Conservation (phyloP, 64 coral and sea anemone species). For the Cladopsammia gracilis region DNA sequence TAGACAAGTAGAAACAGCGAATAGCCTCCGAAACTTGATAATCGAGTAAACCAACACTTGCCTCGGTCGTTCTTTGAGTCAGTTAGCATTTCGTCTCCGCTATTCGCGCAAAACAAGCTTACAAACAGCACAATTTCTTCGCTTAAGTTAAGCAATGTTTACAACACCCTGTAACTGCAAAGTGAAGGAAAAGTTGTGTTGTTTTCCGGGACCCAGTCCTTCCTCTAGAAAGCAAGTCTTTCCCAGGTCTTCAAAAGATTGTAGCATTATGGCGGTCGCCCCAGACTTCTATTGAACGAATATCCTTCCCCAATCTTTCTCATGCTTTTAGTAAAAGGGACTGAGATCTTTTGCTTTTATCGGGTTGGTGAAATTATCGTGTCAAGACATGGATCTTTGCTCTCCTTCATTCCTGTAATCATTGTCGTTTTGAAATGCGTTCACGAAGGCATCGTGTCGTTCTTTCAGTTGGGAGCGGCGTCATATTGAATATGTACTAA, state of each 20-base stretch:
- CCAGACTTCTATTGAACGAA: slow-evolving; percentile 90
- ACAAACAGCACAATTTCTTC: slow-evolving; percentile 17
- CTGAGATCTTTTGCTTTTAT: too few relatives aligned
- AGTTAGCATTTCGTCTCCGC: slow-evolving; percentile 2
- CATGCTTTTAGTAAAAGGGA: background rate
- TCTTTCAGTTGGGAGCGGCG: too few relatives aligned
- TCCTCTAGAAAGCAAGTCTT: slow-evolving; percentile 81
- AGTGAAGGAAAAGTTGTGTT: slow-evolving; percentile 54
- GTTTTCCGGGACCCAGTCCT: slow-evolving; percentile 98
- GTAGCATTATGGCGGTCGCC: slow-evolving; percentile 75
- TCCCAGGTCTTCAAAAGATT: slow-evolving; percentile 92
- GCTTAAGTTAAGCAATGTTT: background rate
- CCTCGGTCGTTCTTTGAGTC: background rate
- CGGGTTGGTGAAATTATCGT: too few relatives aligned
- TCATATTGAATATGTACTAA: too few relatives aligned
- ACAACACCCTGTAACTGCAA: background rate
- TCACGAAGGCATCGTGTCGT: too few relatives aligned
- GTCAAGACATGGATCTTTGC: too few relatives aligned
- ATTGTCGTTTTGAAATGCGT: too few relatives aligned
- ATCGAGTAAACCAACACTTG: slow-evolving; percentile 14
- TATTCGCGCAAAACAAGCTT: background rate
- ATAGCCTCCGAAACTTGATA: background rate
- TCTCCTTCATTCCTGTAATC: too few relatives aligned
- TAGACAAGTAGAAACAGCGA: background rate
- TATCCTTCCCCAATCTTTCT: slow-evolving; percentile 57